These are phyloP conservation scores for Acanthis flammea DNA, from an alignment of 2,797 vertebrate species.

Conservation along the genomic window DNA sequence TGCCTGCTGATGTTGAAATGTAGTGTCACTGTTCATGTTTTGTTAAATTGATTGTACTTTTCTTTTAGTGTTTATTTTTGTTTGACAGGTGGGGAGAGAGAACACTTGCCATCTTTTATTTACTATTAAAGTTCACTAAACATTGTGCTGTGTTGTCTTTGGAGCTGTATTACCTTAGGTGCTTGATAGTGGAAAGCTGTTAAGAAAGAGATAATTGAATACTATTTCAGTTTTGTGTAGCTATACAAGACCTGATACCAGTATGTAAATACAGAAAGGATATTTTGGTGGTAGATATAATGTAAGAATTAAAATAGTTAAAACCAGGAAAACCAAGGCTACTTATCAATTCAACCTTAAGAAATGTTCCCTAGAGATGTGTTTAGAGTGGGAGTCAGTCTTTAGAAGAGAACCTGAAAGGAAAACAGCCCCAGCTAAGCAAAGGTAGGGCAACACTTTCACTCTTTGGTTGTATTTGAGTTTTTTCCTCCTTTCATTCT, in stretches of 20 bases:
- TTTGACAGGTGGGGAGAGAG: background rate
- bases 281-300: background rate
- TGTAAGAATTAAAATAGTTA: background rate
- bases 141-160: background rate
- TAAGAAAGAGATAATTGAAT: background rate
- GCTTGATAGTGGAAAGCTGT: background rate
- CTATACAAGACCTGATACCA: background rate
- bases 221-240: background rate
- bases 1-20: background rate
- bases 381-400: background rate
- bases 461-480: background rate
- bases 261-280: background rate
- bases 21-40: background rate
- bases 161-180: background rate
- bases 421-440: background rate
- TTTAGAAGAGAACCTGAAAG: background rate
- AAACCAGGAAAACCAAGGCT: background rate
- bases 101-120: background rate
- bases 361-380: background rate
- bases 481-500: constrained; percentile 14
- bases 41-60: background rate
- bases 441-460: background rate
- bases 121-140: background rate
- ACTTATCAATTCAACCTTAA: background rate
- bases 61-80: background rate